Conservation (phyloP, 2,888 invertebrate species). For the Dromius quadrimaculatus region DNA sequence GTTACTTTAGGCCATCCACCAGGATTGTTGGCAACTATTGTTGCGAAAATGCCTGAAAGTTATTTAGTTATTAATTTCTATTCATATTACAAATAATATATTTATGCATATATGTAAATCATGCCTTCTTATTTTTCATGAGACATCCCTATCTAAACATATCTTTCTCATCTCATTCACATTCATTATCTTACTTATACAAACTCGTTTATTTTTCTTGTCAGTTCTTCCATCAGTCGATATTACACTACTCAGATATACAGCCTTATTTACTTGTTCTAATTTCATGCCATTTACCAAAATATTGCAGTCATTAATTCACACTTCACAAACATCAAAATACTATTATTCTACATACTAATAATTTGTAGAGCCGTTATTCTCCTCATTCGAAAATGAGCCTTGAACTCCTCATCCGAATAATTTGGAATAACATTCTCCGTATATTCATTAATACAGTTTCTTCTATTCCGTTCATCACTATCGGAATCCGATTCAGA, state of each 20-base stretch:
- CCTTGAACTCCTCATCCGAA: neutral
- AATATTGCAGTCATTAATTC: no score
- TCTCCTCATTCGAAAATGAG: conserved; percentile 1
- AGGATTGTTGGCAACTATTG: conserved; percentile 2
- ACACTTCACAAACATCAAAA: neutral
- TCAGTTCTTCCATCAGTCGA: no score
- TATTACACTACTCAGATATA: no score
- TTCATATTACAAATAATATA: neutral
- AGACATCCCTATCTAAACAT: no score
- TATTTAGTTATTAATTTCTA: neutral
- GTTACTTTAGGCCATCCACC: conserved; percentile 14
- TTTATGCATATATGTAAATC: no score
- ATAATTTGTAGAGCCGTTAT: neutral
- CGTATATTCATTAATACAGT: neutral
- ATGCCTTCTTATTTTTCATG: no score
- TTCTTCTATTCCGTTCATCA: neutral
- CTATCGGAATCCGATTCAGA: neutral
- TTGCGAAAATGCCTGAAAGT: neutral
- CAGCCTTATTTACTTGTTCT: no score
- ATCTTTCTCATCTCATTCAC: no score
- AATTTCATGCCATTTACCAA: no score
- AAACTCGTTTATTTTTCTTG: no score
- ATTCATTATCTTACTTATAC: no score
- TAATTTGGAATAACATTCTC: neutral
- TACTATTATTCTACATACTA: no score